Base-by-base conservation (phyloP, 2,888 invertebrate species). In the Dione vanillae region DNA sequence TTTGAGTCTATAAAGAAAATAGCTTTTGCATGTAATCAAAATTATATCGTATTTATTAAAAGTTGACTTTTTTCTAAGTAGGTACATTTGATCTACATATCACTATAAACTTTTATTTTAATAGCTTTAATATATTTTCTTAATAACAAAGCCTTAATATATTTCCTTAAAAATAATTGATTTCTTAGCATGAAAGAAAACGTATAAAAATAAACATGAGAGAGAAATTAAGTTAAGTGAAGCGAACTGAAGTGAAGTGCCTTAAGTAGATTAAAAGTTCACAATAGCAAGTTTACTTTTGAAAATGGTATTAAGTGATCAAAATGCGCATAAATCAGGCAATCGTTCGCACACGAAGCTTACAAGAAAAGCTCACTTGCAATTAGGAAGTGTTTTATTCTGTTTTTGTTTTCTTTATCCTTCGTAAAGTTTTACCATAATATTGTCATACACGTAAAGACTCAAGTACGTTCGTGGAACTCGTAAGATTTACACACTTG, bases 341-440 rank as follows among this genome's bases (percentile, higher is more conserved):
- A 75, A 73, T 69, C 79, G 78, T 77, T 74, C 1, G 78, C 77
- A 74, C 78, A 79, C 27, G 61, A 45, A 73, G 52, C 45, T 77
- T 76, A 79, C 82, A 82, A 82, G 79, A 77, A 49, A 19, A 45
- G 85, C 86, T 84, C 85, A 85, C 89, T 88, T 88, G 87, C 88
- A 89, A 88, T 82, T 86, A 89, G 85, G 87, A 85, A 85, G 85
- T 84, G 85, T 43, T 52, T 56, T 59, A 51, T 72, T 45, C 35
- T 65, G 49, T 64, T 71, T 56, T 68, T 65, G 49, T 65, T 70
- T 68, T 68, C 62, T 54, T 61, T 37, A 43, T 51, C 41, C 64
- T 64, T 47, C 49, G 40, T 16, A 65, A 37, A 59, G 51, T 52
- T 37, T 66, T 27, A 54, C 45, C 54, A 66, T 47, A 66, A 64